These are phyloP conservation scores for Scrobipalpa costella DNA, from an alignment of 2,888 invertebrate species.

Conservation along the genomic window DNA sequence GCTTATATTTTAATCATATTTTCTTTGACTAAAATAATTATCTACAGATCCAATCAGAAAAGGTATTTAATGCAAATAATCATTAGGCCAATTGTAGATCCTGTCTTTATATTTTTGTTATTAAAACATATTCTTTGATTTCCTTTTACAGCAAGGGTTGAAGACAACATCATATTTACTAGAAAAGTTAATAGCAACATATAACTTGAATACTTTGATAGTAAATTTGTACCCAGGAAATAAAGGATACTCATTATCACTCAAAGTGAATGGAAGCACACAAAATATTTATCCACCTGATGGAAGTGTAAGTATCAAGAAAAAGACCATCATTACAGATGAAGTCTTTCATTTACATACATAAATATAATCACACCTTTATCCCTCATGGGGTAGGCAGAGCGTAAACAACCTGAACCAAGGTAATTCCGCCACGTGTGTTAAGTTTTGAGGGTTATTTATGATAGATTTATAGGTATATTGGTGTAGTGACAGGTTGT, in stretches of 20 bases:
- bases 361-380: too few species aligned
- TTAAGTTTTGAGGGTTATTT: too few species aligned
- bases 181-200: constrained; percentile 91
- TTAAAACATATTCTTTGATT: neutral
- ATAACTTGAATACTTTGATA: constrained; percentile 93
- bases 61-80: neutral
- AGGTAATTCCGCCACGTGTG: too few species aligned
- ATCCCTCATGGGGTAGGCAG: too few species aligned
- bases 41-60: neutral
- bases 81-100: neutral
- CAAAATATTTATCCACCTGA: constrained; percentile 70
- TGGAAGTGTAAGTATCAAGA: constrained; percentile 62
- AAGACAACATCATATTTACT: constrained; percentile 87
- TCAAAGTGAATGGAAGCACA: constrained; percentile 82
- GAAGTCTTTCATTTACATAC: too few species aligned
- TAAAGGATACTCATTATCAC: constrained; percentile 91
- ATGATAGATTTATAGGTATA: too few species aligned
- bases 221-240: constrained; percentile 95
- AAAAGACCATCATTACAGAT: neutral
- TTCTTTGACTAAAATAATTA: neutral
- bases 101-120: neutral
- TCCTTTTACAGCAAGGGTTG: constrained; percentile 77
- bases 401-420: too few species aligned
- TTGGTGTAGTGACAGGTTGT: too few species aligned
- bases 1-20: neutral